Percentiles rank a stretch among this genome's conserved stretches.
These are phyloP conservation scores for Calyptommatus sinebrachiatus DNA, from an alignment of 2,113 vertebrate species.

Conservation along the genomic window DNA sequence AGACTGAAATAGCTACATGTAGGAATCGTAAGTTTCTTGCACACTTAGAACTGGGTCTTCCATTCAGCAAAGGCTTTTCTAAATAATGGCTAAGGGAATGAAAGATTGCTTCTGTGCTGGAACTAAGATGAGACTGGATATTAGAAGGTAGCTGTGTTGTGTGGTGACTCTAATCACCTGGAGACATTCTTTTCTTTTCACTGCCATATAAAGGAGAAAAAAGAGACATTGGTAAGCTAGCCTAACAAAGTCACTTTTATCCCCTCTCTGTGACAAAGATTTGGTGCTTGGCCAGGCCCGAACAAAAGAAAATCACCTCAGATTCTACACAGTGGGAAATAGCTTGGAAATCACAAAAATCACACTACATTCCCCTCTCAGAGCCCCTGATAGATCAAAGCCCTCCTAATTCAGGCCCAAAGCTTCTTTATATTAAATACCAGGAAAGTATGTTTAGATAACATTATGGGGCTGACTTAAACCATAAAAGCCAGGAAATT, in stretches of 20 bases:
- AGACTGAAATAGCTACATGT: background rate
- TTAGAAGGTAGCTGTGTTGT: background rate
- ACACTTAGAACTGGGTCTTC: background rate
- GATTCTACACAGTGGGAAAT: constrained; percentile 45
- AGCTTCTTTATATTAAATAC: constrained; percentile 67
- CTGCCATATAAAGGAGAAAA: background rate
- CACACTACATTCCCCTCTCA: constrained; percentile 6
- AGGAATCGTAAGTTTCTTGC: background rate
- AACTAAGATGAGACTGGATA: background rate
- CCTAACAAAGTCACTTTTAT: constrained; percentile 21
- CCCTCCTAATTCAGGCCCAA: constrained; percentile 53
- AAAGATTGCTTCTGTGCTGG: background rate
- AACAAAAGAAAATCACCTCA: constrained; percentile 42
- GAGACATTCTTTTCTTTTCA: background rate
- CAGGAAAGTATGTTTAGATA: constrained; percentile 57
- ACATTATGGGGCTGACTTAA: constrained; percentile 53
- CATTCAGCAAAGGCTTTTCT: background rate
- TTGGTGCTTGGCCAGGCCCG: constrained; percentile 29
- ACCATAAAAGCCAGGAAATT: constrained; percentile 56
- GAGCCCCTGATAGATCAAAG: constrained; percentile 55
- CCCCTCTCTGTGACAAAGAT: constrained; percentile 26
- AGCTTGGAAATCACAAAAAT: constrained; percentile 50
- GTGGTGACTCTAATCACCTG: background rate
- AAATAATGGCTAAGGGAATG: constrained; percentile 14
- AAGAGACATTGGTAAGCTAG: background rate